Evolutionary conservation across 2,113 vertebrate species (phyloP).

Genomic region (Bubo scandiacus): DNA sequence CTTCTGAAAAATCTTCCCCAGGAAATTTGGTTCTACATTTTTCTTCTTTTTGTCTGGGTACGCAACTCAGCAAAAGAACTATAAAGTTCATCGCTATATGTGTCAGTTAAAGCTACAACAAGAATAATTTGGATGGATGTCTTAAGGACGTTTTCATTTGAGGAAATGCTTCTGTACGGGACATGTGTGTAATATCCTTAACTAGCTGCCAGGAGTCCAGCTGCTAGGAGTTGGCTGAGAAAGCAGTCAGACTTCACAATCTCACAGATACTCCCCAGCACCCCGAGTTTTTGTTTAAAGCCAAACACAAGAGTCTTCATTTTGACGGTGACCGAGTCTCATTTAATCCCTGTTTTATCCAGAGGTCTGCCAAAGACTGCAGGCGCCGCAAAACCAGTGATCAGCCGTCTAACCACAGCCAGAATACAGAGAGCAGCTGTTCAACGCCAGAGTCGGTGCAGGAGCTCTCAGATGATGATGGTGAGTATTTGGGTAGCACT

Average conservation of each 20-base stretch:
- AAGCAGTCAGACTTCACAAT: neutral
- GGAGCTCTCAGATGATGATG: constrained; percentile 91
- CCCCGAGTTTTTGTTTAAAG: neutral
- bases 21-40: neutral
- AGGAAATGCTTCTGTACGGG: neutral
- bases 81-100: neutral
- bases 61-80: neutral
- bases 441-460: constrained; percentile 92
- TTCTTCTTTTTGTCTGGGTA: neutral
- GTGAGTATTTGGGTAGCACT: constrained; percentile 53
- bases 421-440: constrained; percentile 93
- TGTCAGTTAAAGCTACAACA: neutral
- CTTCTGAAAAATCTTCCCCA: neutral
- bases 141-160: neutral
- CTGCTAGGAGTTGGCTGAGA: neutral
- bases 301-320: neutral
- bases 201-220: neutral
- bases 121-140: neutral
- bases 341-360: neutral
- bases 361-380: constrained; percentile 71
- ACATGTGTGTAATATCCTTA: neutral
- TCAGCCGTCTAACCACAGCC: constrained; percentile 92
- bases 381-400: constrained; percentile 88
- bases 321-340: neutral
- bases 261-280: neutral